Base-by-base conservation (phyloP, 2,888 invertebrate species). In the Periphyllus acericola region DNA sequence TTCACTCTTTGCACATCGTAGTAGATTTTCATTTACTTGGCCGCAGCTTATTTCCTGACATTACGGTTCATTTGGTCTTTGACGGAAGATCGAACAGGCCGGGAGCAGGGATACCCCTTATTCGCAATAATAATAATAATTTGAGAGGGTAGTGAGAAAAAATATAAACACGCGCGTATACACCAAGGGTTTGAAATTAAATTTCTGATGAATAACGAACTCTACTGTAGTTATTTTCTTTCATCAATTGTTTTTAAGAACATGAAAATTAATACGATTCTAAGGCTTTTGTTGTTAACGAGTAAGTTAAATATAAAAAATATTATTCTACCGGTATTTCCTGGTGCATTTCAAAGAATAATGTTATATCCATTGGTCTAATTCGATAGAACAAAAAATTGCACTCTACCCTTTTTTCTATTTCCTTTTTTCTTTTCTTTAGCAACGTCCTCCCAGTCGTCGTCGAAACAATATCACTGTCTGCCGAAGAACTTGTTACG, bases 61-160 rank as follows among this genome's bases (percentile, higher is more conserved):
- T 83, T 29, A 71, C 52, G 52, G 55, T 80, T 68, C 71, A 46
- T 84, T 84, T n/a, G 72, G 86, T 72, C 29, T 80, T 80, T 79
- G 85, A 80, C 86, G 71, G 52, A 29, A 75, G 75, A 81, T 81
- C 29, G 68, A 81, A 68, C 29, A 32, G 74, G 25, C 55, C 21
- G 36, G 55, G 34, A 71, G n/a, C n/a, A n/a, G 8, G 82, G 17
- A 52, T 1, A 19, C 21, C n/a, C 9, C 52, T 74, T 55, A 55
- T 83, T 74, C 34, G n/a, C 55, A 34, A 40, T 40, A 75, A 83
- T 74, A 71, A 80, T 80, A 34, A 36, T 36, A 74, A 60, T 60
- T 32, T 40, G 11, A 21, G 66, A 75, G 40, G 40, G 46, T 25
- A 40, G 66, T 29, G 40, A 25, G 40, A 75, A 40, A 75, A 83